Conservation (phyloP, 2,888 invertebrate species). For the Abrostola tripartita region DNA sequence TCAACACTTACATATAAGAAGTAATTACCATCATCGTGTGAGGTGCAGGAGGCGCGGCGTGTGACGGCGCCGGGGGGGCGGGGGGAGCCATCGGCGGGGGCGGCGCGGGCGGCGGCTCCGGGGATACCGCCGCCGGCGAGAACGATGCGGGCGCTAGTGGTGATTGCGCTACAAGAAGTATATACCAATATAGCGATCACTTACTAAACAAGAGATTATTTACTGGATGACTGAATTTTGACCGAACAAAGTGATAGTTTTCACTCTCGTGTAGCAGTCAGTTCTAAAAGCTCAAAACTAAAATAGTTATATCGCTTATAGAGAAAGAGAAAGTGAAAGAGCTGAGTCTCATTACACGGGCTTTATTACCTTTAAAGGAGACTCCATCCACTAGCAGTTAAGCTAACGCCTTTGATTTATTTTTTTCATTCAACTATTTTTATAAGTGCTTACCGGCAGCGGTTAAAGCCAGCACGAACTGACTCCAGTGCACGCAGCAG, state of each 20-base stretch:
- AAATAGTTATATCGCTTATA: too few relatives aligned
- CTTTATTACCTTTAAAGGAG: too few relatives aligned
- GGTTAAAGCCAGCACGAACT: conserved; percentile 88
- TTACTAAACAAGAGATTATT: too few relatives aligned
- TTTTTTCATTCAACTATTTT: too few relatives aligned
- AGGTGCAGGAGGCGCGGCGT: conserved; percentile 80
- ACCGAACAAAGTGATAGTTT: too few relatives aligned
- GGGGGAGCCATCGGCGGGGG: conserved; percentile 83
- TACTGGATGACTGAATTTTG: too few relatives aligned
- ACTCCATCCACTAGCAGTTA: too few relatives aligned
- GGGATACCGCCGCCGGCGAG: conserved; percentile 87
- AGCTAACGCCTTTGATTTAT: too few relatives aligned
- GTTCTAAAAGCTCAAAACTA: too few relatives aligned
- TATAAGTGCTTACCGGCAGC: conserved; percentile 76
- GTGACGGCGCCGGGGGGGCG: conserved; percentile 76
- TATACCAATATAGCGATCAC: neutral
- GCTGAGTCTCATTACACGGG: too few relatives aligned
- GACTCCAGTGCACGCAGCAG: conserved; percentile 90
- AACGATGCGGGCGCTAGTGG: conserved; percentile 89
- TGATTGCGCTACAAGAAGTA: conserved; percentile 78
- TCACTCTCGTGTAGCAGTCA: too few relatives aligned
- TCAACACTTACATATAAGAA: conserved; percentile 89
- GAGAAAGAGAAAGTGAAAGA: too few relatives aligned
- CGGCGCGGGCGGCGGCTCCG: conserved; percentile 89
- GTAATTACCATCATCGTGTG: conserved; percentile 89